Evolutionary conservation across 2,797 vertebrate genomes (phyloP).

Genomic region (Psittacula derbiana): DNA sequence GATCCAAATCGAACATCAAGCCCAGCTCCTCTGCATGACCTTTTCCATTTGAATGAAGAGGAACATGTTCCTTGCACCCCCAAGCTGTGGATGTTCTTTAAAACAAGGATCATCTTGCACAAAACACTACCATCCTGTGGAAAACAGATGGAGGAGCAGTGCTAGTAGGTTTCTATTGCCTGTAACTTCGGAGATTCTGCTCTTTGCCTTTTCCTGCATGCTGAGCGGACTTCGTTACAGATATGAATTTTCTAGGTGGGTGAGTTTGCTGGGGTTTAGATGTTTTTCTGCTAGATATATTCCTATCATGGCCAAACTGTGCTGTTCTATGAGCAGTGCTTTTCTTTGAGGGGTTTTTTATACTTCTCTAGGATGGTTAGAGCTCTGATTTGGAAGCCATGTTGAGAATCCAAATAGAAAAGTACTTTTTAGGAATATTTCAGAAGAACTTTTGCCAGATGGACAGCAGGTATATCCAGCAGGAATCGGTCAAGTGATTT

Average conservation of each 20-base stretch:
- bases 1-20: background rate
- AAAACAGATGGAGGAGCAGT: constrained; percentile 9
- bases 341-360: background rate
- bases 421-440: background rate
- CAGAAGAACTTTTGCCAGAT: background rate
- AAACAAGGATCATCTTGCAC: constrained; percentile 1
- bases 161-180: background rate
- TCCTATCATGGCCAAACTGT: background rate
- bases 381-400: background rate
- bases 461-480: background rate
- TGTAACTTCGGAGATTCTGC: background rate
- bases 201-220: background rate
- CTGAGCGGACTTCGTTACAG: background rate
- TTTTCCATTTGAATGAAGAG: background rate
- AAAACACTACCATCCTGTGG: constrained; percentile 37
- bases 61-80: background rate
- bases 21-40: background rate
- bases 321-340: background rate
- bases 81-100: background rate
- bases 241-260: background rate
- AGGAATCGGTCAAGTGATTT: background rate
- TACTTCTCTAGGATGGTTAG: background rate
- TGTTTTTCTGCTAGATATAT: background rate
- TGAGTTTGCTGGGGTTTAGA: background rate
- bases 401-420: background rate